Conservation (phyloP, 2,797 vertebrate species). For the Acanthurus leucopareius region DNA sequence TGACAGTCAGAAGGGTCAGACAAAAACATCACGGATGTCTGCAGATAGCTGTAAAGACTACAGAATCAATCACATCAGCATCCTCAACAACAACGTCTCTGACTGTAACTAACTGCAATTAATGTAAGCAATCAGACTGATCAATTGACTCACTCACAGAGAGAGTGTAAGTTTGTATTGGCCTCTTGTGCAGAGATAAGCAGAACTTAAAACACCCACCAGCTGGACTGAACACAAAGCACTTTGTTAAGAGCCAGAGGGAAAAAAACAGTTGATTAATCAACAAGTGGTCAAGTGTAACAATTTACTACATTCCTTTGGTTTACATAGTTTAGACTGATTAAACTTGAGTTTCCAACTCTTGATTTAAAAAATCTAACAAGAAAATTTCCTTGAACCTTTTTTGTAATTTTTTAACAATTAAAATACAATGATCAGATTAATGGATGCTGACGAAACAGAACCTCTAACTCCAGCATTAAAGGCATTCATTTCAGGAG, state of each 20-base stretch:
- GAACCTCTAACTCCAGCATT: too few species aligned
- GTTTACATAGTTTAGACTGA: background rate
- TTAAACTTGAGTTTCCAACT: background rate
- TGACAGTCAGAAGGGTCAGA: background rate
- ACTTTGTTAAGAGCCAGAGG: too few species aligned
- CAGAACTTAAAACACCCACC: too few species aligned
- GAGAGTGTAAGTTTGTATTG: background rate
- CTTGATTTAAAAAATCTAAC: background rate
- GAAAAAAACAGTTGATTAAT: background rate
- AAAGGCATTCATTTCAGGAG: too few species aligned
- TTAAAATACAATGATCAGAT: background rate
- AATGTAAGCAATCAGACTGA: background rate
- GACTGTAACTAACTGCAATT: background rate
- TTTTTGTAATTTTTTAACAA: background rate
- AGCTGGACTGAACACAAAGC: too few species aligned
- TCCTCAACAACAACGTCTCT: background rate
- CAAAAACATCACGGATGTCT: conserved; percentile 11
- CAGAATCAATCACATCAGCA: background rate
- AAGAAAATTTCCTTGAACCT: background rate
- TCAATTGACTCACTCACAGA: conserved; percentile 6
- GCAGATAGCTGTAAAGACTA: background rate
- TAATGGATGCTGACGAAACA: too few species aligned
- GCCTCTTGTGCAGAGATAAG: too few species aligned
- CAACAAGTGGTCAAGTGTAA: background rate
- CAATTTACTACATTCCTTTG: background rate